Evolutionary conservation across 64 coral and sea anemone species (phyloP), one percentile per base, ranked within the genome.

Genomic region (Exaiptasia diaphana): DNA sequence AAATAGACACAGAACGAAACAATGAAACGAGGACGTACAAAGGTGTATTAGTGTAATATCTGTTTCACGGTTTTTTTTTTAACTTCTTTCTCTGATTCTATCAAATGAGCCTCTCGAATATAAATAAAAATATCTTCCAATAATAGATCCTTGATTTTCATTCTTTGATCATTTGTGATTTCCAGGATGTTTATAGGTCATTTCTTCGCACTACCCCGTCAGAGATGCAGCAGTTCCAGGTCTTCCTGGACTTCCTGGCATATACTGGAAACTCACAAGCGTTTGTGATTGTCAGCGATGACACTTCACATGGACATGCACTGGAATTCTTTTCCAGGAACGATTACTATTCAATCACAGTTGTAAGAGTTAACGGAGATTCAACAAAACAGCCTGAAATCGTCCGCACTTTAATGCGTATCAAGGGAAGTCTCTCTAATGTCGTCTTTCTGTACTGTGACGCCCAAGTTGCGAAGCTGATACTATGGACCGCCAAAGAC

Each of bases 401-500:
- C 5, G 59, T 56, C 26, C 4, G 70, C 53, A n/a, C 58, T 30
- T 45, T 91, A 20, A 22, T 85, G 27, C 50, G 35, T 24, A 85
- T 91, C 31, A 91, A 91, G 56, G 80, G 81, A 2, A 91, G 89
- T 30, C 38, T 77, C 4, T 21, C 62, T 0, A 55, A 53, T 4
- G 50, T 44, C 54, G 78, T 91, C 14, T 91, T 71, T 57, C 63
- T 91, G 0, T 49, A 62, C 75, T 75, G 89, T 10, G 23, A 78
- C 25, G 62, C 64, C 60, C 49, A 69, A 17, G 50, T 85, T 11
- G 81, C 89, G 22, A 71, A 79, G 4, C 35, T 56, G 14, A 43
- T 91, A 60, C 63, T 91, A 11, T 91, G 89, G 89, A 50, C 43
- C 23, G 89, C 89, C 18, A 91, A 73, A 35, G 89, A 91, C 55